Conservation (phyloP, 2,113 vertebrate genomes). For the Muntiacus reevesi region DNA sequence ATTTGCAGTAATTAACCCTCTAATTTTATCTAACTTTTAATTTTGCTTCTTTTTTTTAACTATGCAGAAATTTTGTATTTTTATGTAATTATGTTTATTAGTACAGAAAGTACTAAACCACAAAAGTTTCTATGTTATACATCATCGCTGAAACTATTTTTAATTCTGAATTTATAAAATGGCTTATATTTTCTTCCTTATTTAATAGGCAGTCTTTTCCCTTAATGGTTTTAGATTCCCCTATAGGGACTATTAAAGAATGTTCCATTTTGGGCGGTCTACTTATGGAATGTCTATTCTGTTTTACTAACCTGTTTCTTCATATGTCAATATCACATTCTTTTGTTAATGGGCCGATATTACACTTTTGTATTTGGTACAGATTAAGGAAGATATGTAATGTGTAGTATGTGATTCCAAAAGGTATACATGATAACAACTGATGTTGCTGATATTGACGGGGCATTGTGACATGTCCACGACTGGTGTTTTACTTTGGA, state of each 20-base stretch:
- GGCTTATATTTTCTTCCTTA: background rate
- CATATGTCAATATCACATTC: background rate
- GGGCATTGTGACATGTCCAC: too few species aligned
- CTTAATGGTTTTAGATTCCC: background rate
- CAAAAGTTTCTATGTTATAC: background rate
- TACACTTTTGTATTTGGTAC: background rate
- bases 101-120: background rate
- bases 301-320: background rate
- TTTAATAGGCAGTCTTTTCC: background rate
- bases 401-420: background rate
- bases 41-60: background rate
- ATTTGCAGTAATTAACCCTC: background rate
- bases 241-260: background rate
- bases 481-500: accelerated
- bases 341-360: background rate
- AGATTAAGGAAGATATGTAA: background rate
- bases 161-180: background rate
- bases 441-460: accelerated
- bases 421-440: background rate
- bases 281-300: background rate
- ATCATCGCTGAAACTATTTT: background rate
- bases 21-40: background rate
- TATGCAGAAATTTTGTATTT: background rate
- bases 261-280: background rate
- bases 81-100: background rate